A percentile compares a stretch with the other conserved stretches of the same genome.
Conservation (phyloP, 1,140 invertebrate genomes). For the Pseudomyrmex pallidus region DNA sequence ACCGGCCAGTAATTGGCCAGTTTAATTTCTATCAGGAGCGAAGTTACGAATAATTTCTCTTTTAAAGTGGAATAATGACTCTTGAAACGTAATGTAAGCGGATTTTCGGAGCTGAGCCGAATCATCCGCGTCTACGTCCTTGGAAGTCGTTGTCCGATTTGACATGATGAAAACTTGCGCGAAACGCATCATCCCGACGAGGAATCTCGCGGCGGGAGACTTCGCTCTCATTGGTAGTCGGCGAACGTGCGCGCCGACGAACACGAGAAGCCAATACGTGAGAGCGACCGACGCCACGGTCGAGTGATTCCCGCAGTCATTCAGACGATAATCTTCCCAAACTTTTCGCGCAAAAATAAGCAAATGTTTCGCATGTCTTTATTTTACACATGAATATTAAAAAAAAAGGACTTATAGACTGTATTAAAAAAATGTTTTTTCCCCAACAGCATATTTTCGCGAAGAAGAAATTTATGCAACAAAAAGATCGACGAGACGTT, state of each 20-base stretch:
- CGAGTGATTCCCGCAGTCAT: slow-evolving; percentile 46
- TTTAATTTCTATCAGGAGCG: too few relatives aligned
- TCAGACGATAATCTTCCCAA: slow-evolving; percentile 1
- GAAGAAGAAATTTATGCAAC: neutral
- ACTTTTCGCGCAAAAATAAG: neutral
- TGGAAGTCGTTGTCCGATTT: slow-evolving; percentile 26
- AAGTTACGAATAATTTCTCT: too few relatives aligned
- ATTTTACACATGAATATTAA: neutral
- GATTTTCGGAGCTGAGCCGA: neutral
- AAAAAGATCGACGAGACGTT: neutral
- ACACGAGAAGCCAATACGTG: slow-evolving; percentile 49
- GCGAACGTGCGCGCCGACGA: slow-evolving; percentile 27
- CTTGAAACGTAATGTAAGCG: slow-evolving; percentile 10
- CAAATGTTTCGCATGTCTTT: too few relatives aligned
- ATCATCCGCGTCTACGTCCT: slow-evolving; percentile 14
- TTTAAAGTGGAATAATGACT: neutral
- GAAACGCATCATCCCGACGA: slow-evolving; percentile 52
- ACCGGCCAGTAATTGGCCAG: too few relatives aligned
- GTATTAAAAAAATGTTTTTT: neutral
- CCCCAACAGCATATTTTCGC: neutral
- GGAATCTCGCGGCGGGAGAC: slow-evolving; percentile 47
- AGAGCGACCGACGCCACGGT: slow-evolving; percentile 19
- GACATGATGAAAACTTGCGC: slow-evolving; percentile 49
- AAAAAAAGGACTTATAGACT: neutral
- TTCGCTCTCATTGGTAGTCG: slow-evolving; percentile 68